These are phyloP conservation scores for Colinus virginianus DNA, from an alignment of 2,113 vertebrate species.

Conservation along the genomic window DNA sequence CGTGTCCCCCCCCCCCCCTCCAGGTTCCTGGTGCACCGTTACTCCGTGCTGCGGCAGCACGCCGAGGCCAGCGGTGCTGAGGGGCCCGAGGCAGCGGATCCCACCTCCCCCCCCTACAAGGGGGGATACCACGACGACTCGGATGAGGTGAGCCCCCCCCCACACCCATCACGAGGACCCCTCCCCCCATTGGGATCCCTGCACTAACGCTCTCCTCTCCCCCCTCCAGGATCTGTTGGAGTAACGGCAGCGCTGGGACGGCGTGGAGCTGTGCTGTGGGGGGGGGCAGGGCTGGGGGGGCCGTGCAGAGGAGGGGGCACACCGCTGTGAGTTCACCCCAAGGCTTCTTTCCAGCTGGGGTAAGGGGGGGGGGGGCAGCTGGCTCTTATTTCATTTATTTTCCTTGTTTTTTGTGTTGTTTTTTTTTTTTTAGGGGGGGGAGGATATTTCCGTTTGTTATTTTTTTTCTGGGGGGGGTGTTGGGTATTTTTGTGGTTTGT, in stretches of 20 bases:
- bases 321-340: too few relatives aligned
- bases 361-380: too few relatives aligned
- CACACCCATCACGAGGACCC: background rate
- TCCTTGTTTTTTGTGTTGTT: too few relatives aligned
- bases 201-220: background rate
- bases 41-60: constrained; percentile 89
- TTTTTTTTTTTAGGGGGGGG: too few relatives aligned
- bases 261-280: too few relatives aligned
- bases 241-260: constrained; percentile 33
- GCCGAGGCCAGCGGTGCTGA: constrained; percentile 87
- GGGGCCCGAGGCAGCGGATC: constrained; percentile 82
- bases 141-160: constrained; percentile 83
- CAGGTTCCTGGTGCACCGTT: constrained; percentile 94
- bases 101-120: constrained; percentile 66
- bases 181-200: accelerated
- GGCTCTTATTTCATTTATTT: too few relatives aligned
- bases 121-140: constrained; percentile 90
- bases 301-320: background rate
- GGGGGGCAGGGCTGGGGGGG: background rate
- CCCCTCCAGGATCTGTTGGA: constrained; percentile 76
- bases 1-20: background rate
- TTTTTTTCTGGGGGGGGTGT: too few relatives aligned
- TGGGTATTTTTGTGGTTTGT: too few relatives aligned
- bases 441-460: too few relatives aligned
- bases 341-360: too few relatives aligned